These are phyloP conservation scores for Poecilus cupreus DNA, from an alignment of 2,888 invertebrate genomes.

Conservation along the genomic window DNA sequence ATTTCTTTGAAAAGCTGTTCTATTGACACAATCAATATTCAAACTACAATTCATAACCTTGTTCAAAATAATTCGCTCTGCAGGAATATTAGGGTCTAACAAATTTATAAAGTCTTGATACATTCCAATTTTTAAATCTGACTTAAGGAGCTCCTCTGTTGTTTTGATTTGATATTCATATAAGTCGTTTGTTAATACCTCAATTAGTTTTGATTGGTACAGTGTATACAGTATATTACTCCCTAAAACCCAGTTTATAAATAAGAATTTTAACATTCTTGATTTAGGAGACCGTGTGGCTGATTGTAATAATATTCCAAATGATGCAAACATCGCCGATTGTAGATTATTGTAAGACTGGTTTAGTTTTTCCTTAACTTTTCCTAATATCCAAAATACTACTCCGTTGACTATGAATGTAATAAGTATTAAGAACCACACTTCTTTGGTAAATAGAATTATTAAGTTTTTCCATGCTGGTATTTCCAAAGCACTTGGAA, in stretches of 20 bases:
- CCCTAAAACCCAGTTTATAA: background rate
- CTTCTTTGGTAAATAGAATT: background rate
- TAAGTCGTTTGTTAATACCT: background rate
- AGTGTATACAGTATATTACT: background rate
- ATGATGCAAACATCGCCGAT: background rate
- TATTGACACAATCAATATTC: background rate
- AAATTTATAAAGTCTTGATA: background rate
- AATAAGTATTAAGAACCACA: background rate
- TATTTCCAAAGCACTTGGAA: background rate
- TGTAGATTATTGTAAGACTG: background rate
- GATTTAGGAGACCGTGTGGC: background rate
- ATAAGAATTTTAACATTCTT: background rate
- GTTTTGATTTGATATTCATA: constrained; percentile 29
- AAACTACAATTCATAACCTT: background rate
- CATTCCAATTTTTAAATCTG: background rate
- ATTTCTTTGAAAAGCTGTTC: constrained; percentile 23
- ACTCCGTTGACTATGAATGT: background rate
- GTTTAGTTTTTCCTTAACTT: background rate
- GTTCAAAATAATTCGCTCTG: background rate
- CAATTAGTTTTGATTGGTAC: constrained; percentile 27
- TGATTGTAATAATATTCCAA: background rate
- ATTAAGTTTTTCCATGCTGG: constrained; percentile 5
- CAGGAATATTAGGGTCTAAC: background rate
- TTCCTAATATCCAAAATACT: background rate
- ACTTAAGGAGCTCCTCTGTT: background rate